These are phyloP conservation scores for Hedychridium roseum DNA, from an alignment of 2,888 invertebrate genomes.

Conservation along the genomic window DNA sequence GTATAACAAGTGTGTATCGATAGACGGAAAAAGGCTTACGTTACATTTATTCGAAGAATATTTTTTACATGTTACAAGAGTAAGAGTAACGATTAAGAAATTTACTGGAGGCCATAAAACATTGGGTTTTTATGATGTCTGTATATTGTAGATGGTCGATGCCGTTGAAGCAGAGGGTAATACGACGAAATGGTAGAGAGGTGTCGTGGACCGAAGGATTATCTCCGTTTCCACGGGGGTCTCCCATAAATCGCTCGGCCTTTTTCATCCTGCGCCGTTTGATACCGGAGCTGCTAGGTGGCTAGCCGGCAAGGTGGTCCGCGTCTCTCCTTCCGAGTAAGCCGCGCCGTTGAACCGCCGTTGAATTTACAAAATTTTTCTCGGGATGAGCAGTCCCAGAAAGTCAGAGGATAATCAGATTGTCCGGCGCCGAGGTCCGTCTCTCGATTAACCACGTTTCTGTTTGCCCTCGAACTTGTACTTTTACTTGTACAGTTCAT, in stretches of 20 bases:
- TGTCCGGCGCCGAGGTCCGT: neutral
- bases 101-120: no score
- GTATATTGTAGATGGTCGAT: no score
- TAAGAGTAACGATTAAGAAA: no score
- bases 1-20: neutral
- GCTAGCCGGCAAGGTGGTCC: constrained; percentile 12
- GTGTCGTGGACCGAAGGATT: constrained; percentile 28
- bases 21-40: no score
- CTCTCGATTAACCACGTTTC: neutral
- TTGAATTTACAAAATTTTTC: constrained; percentile 21
- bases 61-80: no score
- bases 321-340: constrained; percentile 17
- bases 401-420: neutral
- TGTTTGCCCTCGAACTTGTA: no score
- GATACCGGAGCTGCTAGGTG: constrained; percentile 23
- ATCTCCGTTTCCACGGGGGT: constrained; percentile 33
- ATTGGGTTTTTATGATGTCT: no score
- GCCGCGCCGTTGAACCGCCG: no score
- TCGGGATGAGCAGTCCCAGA: neutral
- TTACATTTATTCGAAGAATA: no score
- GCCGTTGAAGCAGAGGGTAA: no score
- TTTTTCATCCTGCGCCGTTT: constrained; percentile 25
- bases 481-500: no score
- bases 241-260: constrained; percentile 24
- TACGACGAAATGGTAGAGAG: no score